These are phyloP conservation scores for Zaprionus obscuricornis DNA, from an alignment of 2,888 invertebrate genomes.

Conservation along the genomic window DNA sequence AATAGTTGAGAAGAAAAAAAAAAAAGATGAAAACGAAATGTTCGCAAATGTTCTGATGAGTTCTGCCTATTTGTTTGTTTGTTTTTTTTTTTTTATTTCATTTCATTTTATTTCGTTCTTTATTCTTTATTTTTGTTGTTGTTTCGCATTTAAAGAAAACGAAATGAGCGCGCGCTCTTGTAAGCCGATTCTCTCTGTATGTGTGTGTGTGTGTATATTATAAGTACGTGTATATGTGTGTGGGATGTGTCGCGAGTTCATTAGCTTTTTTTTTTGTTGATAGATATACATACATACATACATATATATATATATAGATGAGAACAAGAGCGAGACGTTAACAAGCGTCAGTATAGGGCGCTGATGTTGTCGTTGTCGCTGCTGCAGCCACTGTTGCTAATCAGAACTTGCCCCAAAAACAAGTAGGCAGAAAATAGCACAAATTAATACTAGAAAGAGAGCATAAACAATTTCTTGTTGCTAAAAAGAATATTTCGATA, in stretches of 20 bases:
- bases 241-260: too few relatives aligned
- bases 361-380: too few relatives aligned
- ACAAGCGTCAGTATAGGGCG: too few relatives aligned
- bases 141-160: slow-evolving; percentile 35
- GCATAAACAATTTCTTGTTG: slow-evolving; percentile 16
- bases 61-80: slow-evolving; percentile 32
- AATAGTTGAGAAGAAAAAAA: slow-evolving; percentile 11
- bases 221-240: too few relatives aligned
- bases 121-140: slow-evolving; percentile 3
- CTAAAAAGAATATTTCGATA: slow-evolving; percentile 31
- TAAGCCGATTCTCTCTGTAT: slow-evolving; percentile 21
- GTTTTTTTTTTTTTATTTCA: slow-evolving; percentile 20
- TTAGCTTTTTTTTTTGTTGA: too few relatives aligned
- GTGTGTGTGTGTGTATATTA: too few relatives aligned
- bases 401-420: slow-evolving; percentile 60
- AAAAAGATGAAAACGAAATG: slow-evolving; percentile 19
- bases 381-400: slow-evolving; percentile 55
- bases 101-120: slow-evolving; percentile 4
- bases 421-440: slow-evolving; percentile 42
- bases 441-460: slow-evolving; percentile 23
- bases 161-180: slow-evolving; percentile 41
- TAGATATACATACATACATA: too few relatives aligned
- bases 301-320: too few relatives aligned
- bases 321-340: too few relatives aligned
- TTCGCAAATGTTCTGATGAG: slow-evolving; percentile 19